Percentiles rank a stretch among this genome's conserved stretches.
Conservation (phyloP, 2,113 vertebrate species). For the Proterorhinus semilunaris region DNA sequence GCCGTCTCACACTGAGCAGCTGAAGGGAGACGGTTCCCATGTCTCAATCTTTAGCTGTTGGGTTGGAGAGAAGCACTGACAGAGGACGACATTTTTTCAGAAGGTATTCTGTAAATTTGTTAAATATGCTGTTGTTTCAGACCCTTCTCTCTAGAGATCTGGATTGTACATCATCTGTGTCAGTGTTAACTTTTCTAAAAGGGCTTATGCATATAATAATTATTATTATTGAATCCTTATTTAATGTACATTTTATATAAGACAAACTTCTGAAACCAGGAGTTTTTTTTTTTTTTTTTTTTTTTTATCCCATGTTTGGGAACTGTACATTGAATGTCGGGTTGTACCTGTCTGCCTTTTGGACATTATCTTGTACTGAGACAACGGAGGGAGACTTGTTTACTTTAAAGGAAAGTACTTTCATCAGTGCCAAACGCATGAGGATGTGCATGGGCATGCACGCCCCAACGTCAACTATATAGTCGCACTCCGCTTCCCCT, state of each 20-base stretch:
- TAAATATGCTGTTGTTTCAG: slow-evolving; percentile 21
- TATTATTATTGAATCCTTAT: slow-evolving; percentile 60
- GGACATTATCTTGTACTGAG: neutral
- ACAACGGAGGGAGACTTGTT: slow-evolving; percentile 14
- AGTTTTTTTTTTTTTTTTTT: neutral
- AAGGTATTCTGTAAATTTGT: slow-evolving; percentile 47
- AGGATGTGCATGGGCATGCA: slow-evolving; percentile 62
- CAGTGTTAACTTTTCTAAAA: slow-evolving; percentile 71
- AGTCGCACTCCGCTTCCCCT: slow-evolving; percentile 46
- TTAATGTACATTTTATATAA: slow-evolving; percentile 62
- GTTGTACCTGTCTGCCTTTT: slow-evolving; percentile 62
- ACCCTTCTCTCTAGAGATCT: slow-evolving; percentile 41
- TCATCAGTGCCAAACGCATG: slow-evolving; percentile 78
- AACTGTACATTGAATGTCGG: slow-evolving; percentile 75
- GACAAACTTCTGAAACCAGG: slow-evolving; percentile 48
- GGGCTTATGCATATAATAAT: slow-evolving; percentile 71
- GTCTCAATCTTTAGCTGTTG: neutral
- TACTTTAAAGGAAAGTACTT: slow-evolving; percentile 50
- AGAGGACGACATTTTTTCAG: slow-evolving; percentile 22
- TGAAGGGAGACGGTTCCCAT: neutral
- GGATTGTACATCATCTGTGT: slow-evolving; percentile 62
- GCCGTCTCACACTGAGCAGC: neutral
- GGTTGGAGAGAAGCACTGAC: neutral
- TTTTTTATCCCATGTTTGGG: slow-evolving; percentile 55
- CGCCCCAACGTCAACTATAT: slow-evolving; percentile 50